Evolutionary conservation across 2,797 vertebrate species (phyloP).

Genomic region (Salmo trutta): DNA sequence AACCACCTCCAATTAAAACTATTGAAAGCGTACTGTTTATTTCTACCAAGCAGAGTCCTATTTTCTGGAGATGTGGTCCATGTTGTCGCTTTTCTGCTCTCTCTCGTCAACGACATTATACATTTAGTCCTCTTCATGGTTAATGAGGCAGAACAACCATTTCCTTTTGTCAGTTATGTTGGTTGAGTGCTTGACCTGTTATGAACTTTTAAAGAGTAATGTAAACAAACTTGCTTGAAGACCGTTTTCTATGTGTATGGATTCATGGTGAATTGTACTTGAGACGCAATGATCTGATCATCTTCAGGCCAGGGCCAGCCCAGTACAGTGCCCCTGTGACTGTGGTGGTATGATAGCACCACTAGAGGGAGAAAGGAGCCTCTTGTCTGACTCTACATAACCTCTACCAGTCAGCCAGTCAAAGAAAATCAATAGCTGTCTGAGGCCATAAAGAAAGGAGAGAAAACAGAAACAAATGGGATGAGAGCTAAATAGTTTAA

Average conservation of each 20-base stretch:
- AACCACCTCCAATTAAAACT: not conserved
- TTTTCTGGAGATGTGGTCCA: not conserved
- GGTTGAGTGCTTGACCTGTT: not conserved
- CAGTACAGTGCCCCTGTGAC: not conserved
- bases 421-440: slow-evolving; percentile 41
- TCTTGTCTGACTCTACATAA: slow-evolving; percentile 26
- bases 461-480: slow-evolving; percentile 15
- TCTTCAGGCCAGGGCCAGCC: too few species aligned
- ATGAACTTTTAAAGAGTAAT: not conserved
- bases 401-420: slow-evolving; percentile 16
- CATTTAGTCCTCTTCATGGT: not conserved
- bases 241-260: not conserved
- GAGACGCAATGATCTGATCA: too few species aligned
- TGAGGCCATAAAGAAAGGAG: slow-evolving; percentile 25
- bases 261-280: not conserved
- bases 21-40: not conserved
- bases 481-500: not conserved
- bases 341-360: slow-evolving; percentile 34
- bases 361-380: slow-evolving; percentile 55
- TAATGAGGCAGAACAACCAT: not conserved
- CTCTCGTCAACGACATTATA: not conserved
- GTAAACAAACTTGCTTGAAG: not conserved
- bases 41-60: not conserved
- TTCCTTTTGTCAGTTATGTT: not conserved
- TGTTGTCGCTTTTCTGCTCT: not conserved